Conservation (phyloP, 1,140 invertebrate species). For the Anastrepha ludens region DNA sequence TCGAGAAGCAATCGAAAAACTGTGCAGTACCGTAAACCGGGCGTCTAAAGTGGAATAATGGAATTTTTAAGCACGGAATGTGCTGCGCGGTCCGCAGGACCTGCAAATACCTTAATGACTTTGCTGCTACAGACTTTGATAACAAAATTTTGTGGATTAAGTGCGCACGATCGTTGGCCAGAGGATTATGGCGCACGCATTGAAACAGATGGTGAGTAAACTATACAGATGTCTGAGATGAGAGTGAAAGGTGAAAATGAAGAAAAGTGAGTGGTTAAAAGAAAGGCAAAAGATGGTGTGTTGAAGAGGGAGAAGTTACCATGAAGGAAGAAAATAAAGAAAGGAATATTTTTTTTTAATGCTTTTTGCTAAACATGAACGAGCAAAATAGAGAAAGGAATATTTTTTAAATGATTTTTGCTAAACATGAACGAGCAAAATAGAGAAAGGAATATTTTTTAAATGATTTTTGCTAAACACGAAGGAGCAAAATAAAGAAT, state of each 20-base stretch:
- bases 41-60: slow-evolving; percentile 59
- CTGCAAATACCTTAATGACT: slow-evolving; percentile 76
- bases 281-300: too few relatives aligned
- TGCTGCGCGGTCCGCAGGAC: slow-evolving; percentile 72
- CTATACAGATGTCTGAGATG: neutral
- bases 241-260: neutral
- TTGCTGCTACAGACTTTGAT: slow-evolving; percentile 76
- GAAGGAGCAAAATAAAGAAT: too few relatives aligned
- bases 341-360: too few relatives aligned
- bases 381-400: too few relatives aligned
- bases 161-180: slow-evolving; percentile 76
- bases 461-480: too few relatives aligned
- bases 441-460: too few relatives aligned
- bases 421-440: too few relatives aligned
- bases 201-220: slow-evolving; percentile 35
- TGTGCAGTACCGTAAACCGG: neutral
- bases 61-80: slow-evolving; percentile 70
- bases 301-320: too few relatives aligned
- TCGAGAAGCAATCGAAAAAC: neutral
- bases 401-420: too few relatives aligned
- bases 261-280: neutral
- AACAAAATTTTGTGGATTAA: slow-evolving; percentile 76
- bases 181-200: slow-evolving; percentile 75
- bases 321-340: too few relatives aligned
- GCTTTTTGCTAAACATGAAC: too few relatives aligned